Evolutionary conservation across 2,113 vertebrate genomes (phyloP), one percentile per base, ranked within the genome.

Genomic region (Platichthys stellatus): DNA sequence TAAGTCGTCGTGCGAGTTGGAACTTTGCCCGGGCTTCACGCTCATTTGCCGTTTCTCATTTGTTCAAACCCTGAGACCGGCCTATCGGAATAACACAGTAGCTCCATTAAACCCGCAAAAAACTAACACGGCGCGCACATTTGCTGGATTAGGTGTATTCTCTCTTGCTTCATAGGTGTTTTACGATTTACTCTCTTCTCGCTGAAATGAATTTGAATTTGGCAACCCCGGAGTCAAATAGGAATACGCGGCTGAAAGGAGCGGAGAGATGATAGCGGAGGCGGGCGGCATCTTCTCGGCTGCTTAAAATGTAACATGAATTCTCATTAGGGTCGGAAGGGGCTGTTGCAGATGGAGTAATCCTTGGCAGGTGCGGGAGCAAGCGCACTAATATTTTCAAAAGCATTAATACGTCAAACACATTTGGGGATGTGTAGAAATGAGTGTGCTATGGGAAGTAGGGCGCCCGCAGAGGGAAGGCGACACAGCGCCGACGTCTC

Each of bases 311-410:
- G 78, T 74, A 89, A 89, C 86, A 82, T 68, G 56, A 83, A 87
- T 92, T 87, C 83, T 92, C 86, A 92, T 92, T 89, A 89, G 74
- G 66, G 57, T 62, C 69, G 62, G 82, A 85, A 85, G 56, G 64
- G 53, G 79, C 73, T 73, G 84, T 45, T 73, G 85, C 82, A 75
- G 84, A 88, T 54, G 85, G 82, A 77, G 66, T 92, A 90, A 92
- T 92, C 91, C 86, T 76, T 90, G 66, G 73, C 86, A 81, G 84
- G 43, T 71, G 2, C 57, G 7, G 80, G n/a, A 74, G 76, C 78
- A 53, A 74, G 84, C 18, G 4, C 12, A 63, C 73, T 91, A 87
- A 92, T 90, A 88, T 90, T 90, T 89, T 64, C 83, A 78, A 85
- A 76, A 78, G 86, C 78, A 76, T 86, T 89, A 86, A 88, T 83